Evolutionary conservation across 1,140 invertebrate genomes (phyloP).

Genomic region (Mamestra configurata): DNA sequence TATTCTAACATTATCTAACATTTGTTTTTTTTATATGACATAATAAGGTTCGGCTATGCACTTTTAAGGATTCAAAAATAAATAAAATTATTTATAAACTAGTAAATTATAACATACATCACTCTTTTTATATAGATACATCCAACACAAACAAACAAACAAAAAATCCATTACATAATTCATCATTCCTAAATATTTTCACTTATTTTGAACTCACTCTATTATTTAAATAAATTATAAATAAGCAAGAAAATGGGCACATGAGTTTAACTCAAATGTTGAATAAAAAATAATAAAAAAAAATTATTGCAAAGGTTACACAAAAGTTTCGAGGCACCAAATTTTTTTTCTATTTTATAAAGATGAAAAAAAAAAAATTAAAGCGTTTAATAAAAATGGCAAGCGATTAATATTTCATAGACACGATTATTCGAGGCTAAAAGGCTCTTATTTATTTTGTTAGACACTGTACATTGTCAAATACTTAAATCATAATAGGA

Average conservation of each 20-base stretch:
- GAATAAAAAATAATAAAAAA: conserved; percentile 67
- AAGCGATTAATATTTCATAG: conserved; percentile 56
- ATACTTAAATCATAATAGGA: conserved; percentile 54
- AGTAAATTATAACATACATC: conserved; percentile 49
- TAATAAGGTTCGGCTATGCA: conserved; percentile 34
- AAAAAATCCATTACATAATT: conserved; percentile 48
- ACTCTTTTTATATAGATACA: conserved; percentile 57
- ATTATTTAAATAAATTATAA: conserved; percentile 76
- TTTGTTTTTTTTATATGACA: conserved; percentile 1
- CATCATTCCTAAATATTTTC: conserved; percentile 37
- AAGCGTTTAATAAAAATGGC: conserved; percentile 64
- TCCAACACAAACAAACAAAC: conserved; percentile 59
- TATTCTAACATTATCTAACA: not conserved
- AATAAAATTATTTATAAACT: conserved; percentile 52
- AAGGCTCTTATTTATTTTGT: conserved; percentile 53
- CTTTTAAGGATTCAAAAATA: conserved; percentile 48
- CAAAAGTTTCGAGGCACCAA: conserved; percentile 54
- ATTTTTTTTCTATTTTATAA: conserved; percentile 16
- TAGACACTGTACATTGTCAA: conserved; percentile 63
- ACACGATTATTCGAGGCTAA: conserved; percentile 62
- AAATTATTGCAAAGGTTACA: conserved; percentile 53
- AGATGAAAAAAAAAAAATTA: conserved; percentile 57
- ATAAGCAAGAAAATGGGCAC: conserved; percentile 80
- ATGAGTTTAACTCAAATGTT: conserved; percentile 81
- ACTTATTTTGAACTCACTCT: conserved; percentile 49